phyloP scores from a whole-genome alignment of 1,140 invertebrate genomes.

The Ridgeia piscesae region DNA sequence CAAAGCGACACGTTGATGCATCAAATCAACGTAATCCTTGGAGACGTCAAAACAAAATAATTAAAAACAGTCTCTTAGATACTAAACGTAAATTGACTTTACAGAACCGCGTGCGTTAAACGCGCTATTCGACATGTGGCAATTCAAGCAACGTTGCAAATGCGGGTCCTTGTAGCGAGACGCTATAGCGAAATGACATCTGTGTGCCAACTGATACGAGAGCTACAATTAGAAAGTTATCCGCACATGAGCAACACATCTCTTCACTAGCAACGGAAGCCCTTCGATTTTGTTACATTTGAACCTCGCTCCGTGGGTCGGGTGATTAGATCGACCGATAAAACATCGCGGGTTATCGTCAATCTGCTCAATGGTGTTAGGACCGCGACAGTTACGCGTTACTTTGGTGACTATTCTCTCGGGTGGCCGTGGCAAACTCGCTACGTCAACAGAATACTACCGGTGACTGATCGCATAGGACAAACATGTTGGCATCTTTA shows the following conservation, averaged over 20 bases:
- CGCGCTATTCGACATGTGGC: background rate
- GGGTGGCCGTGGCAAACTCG: background rate
- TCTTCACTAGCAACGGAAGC: background rate
- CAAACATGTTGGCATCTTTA: background rate
- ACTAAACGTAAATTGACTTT: background rate
- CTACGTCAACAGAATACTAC: background rate
- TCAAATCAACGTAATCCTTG: background rate
- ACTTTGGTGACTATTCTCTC: background rate
- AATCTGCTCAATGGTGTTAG: background rate
- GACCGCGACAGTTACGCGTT: background rate
- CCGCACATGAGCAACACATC: background rate
- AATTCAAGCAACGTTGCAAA: background rate
- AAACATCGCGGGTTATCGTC: background rate
- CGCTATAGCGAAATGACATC: background rate
- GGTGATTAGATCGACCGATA: background rate
- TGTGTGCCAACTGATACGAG: background rate
- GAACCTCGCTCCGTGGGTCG: background rate
- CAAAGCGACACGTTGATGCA: background rate
- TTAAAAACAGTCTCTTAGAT: background rate
- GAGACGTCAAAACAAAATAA: background rate
- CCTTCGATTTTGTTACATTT: background rate
- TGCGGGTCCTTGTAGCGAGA: background rate
- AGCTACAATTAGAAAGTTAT: background rate
- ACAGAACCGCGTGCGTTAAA: background rate
- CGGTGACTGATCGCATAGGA: background rate